These are phyloP conservation scores for Salvator merianae DNA, from an alignment of 2,113 vertebrate species.

Conservation along the genomic window DNA sequence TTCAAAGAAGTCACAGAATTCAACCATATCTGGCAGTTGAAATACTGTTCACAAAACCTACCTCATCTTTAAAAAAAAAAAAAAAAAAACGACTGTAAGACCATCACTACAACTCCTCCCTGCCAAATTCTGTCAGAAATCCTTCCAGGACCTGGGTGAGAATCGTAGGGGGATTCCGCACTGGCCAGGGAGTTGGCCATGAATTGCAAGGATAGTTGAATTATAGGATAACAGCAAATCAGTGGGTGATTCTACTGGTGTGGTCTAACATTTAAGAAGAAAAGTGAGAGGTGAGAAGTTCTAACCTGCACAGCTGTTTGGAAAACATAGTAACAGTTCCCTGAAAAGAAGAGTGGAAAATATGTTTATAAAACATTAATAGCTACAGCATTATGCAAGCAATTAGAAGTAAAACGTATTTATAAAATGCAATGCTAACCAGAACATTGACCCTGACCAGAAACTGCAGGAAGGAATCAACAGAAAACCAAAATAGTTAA, in stretches of 20 bases:
- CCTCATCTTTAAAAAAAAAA: background rate
- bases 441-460: constrained; percentile 1
- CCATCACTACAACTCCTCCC: background rate
- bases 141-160: background rate
- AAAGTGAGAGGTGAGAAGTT: background rate
- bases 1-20: background rate
- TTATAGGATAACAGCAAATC: too few relatives aligned
- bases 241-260: too few relatives aligned
- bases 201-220: too few relatives aligned
- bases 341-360: constrained; percentile 5
- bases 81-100: too few relatives aligned
- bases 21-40: background rate
- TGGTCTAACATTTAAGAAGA: background rate
- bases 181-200: too few relatives aligned
- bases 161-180: too few relatives aligned
- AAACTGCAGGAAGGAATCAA: background rate
- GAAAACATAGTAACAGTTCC: background rate
- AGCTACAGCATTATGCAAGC: background rate
- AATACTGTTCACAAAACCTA: background rate
- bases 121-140: background rate
- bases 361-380: background rate
- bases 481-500: constrained; percentile 8
- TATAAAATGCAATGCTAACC: constrained; percentile 12
- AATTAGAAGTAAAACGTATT: constrained; percentile 14
- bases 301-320: constrained; percentile 4